phyloP scores from a whole-genome alignment of 2,888 invertebrate species.

The Drosophila silvestris region DNA sequence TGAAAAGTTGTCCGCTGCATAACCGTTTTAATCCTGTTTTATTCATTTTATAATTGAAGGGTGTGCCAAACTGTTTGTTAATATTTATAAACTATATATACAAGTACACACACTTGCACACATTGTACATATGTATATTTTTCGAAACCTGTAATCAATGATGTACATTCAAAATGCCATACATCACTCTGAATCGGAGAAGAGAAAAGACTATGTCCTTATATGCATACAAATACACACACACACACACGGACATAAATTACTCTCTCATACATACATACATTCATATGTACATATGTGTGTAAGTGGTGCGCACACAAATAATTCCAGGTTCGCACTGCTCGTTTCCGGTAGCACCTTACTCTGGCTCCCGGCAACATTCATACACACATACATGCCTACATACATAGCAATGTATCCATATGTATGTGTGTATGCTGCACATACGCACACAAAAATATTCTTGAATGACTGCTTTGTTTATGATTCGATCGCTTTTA shows the following conservation, averaged over 20 bases:
- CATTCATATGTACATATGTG: too few relatives aligned
- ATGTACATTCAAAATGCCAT: conserved; percentile 5
- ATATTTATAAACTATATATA: background rate
- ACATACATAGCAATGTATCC: background rate
- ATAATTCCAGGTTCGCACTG: conserved; percentile 23
- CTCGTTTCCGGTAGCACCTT: conserved; percentile 24
- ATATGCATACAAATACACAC: background rate
- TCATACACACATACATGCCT: background rate
- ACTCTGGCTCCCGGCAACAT: conserved; percentile 5
- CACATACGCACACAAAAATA: conserved; percentile 16
- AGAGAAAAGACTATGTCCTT: conserved; percentile 9
- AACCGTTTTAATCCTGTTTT: background rate
- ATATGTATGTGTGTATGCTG: background rate
- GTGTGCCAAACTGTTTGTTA: conserved; percentile 4
- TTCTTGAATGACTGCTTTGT: conserved; percentile 23
- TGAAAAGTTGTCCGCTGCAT: background rate
- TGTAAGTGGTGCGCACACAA: conserved; percentile 9
- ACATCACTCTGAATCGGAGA: conserved; percentile 2
- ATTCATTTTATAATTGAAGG: background rate
- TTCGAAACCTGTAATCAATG: conserved; percentile 2
- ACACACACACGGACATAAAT: background rate
- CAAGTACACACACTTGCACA: background rate
- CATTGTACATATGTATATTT: background rate
- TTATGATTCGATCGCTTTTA: conserved; percentile 20
- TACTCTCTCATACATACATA: background rate